Conservation (phyloP, 2,888 invertebrate species). For the Athrips mouffetella region DNA sequence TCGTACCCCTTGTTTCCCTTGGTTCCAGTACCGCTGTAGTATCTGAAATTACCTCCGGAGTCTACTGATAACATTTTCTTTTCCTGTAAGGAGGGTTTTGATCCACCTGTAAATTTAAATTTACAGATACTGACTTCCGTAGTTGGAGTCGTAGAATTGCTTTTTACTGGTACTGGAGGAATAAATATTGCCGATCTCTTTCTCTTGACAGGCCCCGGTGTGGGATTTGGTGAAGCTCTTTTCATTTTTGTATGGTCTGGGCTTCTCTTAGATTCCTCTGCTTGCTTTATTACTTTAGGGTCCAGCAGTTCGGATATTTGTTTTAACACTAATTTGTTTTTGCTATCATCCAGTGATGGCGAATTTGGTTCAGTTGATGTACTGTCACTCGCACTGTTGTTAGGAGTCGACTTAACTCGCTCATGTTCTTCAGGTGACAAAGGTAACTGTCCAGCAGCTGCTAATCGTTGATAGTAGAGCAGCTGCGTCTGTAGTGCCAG, state of each 20-base stretch:
- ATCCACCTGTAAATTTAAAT: constrained; percentile 95
- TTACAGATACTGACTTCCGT: constrained; percentile 95
- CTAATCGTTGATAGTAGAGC: constrained; percentile 86
- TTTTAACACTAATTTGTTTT: constrained; percentile 65
- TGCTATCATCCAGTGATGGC: constrained; percentile 62
- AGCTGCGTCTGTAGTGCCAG: constrained; percentile 84
- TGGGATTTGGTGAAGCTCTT: constrained; percentile 57
- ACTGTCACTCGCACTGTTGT: constrained; percentile 50
- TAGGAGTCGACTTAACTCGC: constrained; percentile 49
- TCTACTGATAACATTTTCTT: constrained; percentile 95
- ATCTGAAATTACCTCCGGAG: constrained; percentile 91
- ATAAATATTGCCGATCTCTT: constrained; percentile 91
- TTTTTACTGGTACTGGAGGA: constrained; percentile 87
- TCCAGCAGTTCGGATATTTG: constrained; percentile 69
- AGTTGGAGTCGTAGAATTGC: constrained; percentile 84
- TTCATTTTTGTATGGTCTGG: constrained; percentile 66
- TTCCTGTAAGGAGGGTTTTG: constrained; percentile 91
- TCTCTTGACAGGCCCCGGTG: constrained; percentile 78
- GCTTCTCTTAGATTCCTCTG: constrained; percentile 50
- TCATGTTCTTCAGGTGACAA: constrained; percentile 54
- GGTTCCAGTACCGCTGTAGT: constrained; percentile 91
- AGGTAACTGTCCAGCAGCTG: constrained; percentile 73
- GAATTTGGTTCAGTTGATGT: constrained; percentile 44
- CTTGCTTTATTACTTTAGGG: constrained; percentile 63
- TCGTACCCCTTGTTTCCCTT: constrained; percentile 90